Evolutionary conservation across 2,113 vertebrate genomes (phyloP).

Genomic region (Onychostruthus taczanowskii): DNA sequence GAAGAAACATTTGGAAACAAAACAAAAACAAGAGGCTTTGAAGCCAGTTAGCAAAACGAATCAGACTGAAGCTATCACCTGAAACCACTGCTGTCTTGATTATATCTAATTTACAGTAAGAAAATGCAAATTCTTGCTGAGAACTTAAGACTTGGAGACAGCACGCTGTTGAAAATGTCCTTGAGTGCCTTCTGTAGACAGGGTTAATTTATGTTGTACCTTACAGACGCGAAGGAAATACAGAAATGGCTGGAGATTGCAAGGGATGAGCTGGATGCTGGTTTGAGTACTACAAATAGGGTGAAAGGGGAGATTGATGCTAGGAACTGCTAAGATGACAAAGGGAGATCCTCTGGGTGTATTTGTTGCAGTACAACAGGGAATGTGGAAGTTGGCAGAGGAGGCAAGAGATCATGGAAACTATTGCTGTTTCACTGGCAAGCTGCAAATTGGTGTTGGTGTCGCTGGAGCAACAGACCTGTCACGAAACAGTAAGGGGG

Average conservation of each 20-base stretch:
- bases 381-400: background rate
- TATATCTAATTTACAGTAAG: conserved; percentile 3
- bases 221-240: background rate
- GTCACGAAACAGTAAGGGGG: background rate
- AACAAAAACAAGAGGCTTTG: background rate
- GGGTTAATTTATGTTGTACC: background rate
- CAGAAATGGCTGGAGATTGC: background rate
- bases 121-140: background rate
- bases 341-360: background rate
- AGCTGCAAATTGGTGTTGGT: background rate
- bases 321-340: background rate
- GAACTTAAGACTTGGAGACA: conserved; percentile 32
- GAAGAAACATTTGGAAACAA: conserved; percentile 42
- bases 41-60: conserved; percentile 42
- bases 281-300: background rate
- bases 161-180: background rate
- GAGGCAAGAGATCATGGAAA: background rate
- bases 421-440: background rate
- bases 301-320: background rate
- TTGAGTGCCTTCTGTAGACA: conserved; percentile 10
- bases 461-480: background rate
- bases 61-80: background rate
- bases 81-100: conserved; percentile 10
- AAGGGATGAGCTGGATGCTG: background rate
- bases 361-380: background rate